These are phyloP conservation scores for Musca vetustissima DNA, from an alignment of 1,140 invertebrate genomes.

Conservation along the genomic window DNA sequence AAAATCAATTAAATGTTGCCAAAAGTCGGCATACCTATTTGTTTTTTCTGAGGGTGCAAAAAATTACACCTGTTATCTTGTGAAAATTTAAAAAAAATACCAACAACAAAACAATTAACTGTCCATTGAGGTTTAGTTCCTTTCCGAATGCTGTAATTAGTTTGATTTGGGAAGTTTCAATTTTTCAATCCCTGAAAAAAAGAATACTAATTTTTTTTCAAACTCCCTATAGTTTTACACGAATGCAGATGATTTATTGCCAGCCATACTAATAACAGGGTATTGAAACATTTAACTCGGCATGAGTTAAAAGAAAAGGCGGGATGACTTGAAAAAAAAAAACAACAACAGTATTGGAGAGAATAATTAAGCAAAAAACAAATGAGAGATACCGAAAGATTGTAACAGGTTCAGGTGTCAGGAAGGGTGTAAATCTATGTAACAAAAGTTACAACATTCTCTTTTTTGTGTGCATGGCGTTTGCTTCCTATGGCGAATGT, in stretches of 20 bases:
- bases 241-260: constrained; percentile 6
- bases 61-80: no score
- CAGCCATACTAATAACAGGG: constrained; percentile 8
- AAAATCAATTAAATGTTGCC: no score
- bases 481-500: not conserved
- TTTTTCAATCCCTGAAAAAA: not conserved
- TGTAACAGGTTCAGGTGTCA: constrained; percentile 2
- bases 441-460: not conserved
- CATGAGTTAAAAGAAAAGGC: constrained; percentile 5
- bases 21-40: no score
- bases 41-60: no score
- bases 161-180: not conserved
- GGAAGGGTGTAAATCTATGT: not conserved
- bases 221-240: not conserved
- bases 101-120: no score
- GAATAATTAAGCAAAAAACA: constrained; percentile 1
- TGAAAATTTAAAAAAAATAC: no score
- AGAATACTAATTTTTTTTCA: not conserved
- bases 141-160: no score
- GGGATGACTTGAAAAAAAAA: not conserved
- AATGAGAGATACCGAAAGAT: not conserved
- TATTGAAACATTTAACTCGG: constrained; percentile 21
- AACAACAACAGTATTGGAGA: no score
- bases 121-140: no score
- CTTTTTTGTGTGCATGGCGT: not conserved